Base-by-base conservation (phyloP, 2,797 vertebrate genomes). In the Sternarchorhynchus goeldii region DNA sequence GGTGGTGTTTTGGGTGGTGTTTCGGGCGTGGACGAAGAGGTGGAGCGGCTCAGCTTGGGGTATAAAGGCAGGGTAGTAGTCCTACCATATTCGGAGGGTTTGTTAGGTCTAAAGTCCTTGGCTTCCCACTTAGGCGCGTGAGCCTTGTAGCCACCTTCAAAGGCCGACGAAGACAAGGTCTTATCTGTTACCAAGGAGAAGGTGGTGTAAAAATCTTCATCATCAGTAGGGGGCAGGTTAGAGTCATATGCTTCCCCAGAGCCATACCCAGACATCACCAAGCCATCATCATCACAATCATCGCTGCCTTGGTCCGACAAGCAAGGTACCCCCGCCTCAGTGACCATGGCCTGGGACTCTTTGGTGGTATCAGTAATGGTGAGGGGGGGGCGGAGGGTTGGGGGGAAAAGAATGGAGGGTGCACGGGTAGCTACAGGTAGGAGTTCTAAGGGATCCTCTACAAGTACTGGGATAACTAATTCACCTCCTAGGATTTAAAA, bases 131-230 rank as follows among this genome's bases (percentile, higher is more conserved):
- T 98, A 93, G 96, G 95, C 88, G 93, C 92, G 88, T 96, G 95
- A 95, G 95, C 95, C 96, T 98, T 97, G 96, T 95, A 97, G 96
- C 95, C 96, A 96, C 97, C 97, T 95, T 98, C 95, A 96, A 98
- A 97, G 96, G 95, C 92, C 93, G 96, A 95, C 94, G 96, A 95
- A 93, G 96, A 97, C 95, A 96, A 95, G 95, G 96, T 98, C 95
- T 97, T 96, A 98, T 97, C 95, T 97, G 96, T 97, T 97, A 99
- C 96, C 96, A 96, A 95, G 96, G 94, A 97, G 96, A 97, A 95
- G 96, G 96, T 94, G 94, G 95, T 95, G 96, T 99, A 96, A 98
- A 97, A 97, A 99, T 99, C 97, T 99, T 99, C 97, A 94, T 97
- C 98, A 96, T 97, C 96, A 92, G 96, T 96, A 95, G 96, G 95